Percentiles rank a stretch among this genome's conserved stretches.
Conservation (phyloP, 2,888 invertebrate species). For the Mantis religiosa region DNA sequence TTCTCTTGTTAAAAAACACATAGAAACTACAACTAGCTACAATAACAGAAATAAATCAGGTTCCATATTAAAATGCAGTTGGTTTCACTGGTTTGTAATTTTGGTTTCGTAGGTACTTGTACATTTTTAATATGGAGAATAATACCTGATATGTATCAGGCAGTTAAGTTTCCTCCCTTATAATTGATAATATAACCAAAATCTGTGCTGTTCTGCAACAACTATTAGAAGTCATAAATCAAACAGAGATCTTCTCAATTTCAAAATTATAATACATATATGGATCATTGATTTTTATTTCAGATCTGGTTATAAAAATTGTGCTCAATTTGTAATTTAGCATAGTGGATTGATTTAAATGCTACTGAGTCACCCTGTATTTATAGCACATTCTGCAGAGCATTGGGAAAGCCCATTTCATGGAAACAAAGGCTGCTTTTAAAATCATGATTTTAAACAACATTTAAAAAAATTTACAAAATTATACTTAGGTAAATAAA, state of each 20-base stretch:
- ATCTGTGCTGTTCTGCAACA: not conserved
- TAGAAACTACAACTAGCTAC: conserved; percentile 11
- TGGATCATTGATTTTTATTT: not conserved
- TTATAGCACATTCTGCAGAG: not conserved
- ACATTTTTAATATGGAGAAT: not conserved
- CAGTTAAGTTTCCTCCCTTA: not conserved
- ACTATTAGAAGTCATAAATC: not conserved
- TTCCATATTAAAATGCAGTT: conserved; percentile 1
- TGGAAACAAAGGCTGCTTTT: not conserved
- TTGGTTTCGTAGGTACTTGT: not conserved
- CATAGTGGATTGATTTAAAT: not conserved
- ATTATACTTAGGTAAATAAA: not conserved
- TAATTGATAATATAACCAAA: not conserved
- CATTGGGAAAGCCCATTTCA: not conserved
- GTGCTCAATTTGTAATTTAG: not conserved
- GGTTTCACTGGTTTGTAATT: not conserved
- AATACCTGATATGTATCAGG: not conserved
- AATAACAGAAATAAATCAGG: not conserved
- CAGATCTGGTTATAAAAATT: not conserved
- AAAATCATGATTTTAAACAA: not conserved
- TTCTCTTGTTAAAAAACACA: conserved; percentile 4
- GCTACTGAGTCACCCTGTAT: not conserved
- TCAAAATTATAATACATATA: not conserved
- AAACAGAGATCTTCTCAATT: not conserved
- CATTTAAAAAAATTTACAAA: not conserved